Percentiles rank a stretch among this genome's conserved stretches.
These are phyloP conservation scores for Scalopus aquaticus DNA, from an alignment of 2,113 vertebrate species.

Conservation along the genomic window DNA sequence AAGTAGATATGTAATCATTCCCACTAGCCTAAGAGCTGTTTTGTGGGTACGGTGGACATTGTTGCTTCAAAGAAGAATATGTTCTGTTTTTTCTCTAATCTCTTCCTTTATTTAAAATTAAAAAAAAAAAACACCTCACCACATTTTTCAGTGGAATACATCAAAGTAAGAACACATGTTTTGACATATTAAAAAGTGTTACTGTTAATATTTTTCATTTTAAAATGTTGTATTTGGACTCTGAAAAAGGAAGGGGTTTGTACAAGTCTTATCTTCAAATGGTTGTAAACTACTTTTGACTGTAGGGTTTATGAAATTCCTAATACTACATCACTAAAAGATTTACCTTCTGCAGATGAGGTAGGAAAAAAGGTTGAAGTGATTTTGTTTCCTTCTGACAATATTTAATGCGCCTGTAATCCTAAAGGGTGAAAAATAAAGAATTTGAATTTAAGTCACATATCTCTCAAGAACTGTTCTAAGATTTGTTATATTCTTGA, in stretches of 20 bases:
- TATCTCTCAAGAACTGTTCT: neutral
- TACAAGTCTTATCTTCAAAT: conserved; percentile 60
- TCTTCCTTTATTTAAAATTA: conserved; percentile 77
- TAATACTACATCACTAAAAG: conserved; percentile 53
- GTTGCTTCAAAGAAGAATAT: conserved; percentile 66
- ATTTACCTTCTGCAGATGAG: conserved; percentile 23
- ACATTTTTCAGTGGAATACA: neutral
- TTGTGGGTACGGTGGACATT: conserved; percentile 44
- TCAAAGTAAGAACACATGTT: neutral
- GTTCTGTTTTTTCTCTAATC: conserved; percentile 59
- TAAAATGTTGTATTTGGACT: neutral
- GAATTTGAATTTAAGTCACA: neutral
- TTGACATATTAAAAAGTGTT: neutral
- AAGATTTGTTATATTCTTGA: neutral
- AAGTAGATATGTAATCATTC: conserved; percentile 37
- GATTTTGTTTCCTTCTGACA: neutral
- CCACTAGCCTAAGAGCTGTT: conserved; percentile 70
- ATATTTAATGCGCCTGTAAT: conserved; percentile 25
- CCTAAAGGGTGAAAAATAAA: neutral
- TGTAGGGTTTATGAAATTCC: conserved; percentile 60
- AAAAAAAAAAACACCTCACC: conserved; percentile 60
- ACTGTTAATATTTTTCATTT: neutral
- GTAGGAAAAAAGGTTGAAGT: conserved; percentile 20
- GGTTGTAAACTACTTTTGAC: conserved; percentile 25
- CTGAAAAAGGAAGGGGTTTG: neutral